Base-by-base conservation (phyloP, 2,113 vertebrate genomes). In the Electrona antarctica region DNA sequence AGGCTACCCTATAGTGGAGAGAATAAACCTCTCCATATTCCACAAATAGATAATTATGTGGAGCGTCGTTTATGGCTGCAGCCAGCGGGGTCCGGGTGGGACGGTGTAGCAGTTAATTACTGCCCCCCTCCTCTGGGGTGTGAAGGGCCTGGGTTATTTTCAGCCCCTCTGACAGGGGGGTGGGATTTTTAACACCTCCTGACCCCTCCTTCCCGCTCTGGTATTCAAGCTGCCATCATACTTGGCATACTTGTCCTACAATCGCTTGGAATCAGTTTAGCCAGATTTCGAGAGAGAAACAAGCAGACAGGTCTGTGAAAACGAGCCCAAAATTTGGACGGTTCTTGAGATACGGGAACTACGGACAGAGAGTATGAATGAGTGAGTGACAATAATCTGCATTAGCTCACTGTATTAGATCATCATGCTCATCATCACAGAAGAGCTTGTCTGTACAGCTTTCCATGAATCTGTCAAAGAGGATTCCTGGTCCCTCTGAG, bases 191-290 rank as follows among this genome's bases (percentile, higher is more conserved):
- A 52, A 83, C 82, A 62, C 63, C 63, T 67, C 64, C 61, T 79
- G 84, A 86, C 73, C 79, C 67, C 33, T 21, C 21, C 21, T 21
- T 21, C 33, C 29, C 15, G 13, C 75, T 70, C 51, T 54, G 54
- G 67, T 72, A 73, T 82, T 78, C 72, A 71, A 69, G 57, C 70
- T 66, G 57, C 73, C 73, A 75, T 67, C 77, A 77, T 56, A 83
- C 77, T 68, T 85, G 67, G 69, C 78, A 80, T 83, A 51, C 61
- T 63, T 83, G 67, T 69, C 69, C 68, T 71, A 62, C 71, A 79
- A 29, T 63, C 15, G 64, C 56, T 12, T 61, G 59, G 63, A 82
- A 82, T 76, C 47, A 69, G 55, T n/a, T 21, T 52, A 28, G 48
- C 11, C 78, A 56, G 11, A 59, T 8, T 51, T 46, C 64, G 33